Base-by-base conservation (phyloP, 2,888 invertebrate species). In the Dryobotodes eremita region DNA sequence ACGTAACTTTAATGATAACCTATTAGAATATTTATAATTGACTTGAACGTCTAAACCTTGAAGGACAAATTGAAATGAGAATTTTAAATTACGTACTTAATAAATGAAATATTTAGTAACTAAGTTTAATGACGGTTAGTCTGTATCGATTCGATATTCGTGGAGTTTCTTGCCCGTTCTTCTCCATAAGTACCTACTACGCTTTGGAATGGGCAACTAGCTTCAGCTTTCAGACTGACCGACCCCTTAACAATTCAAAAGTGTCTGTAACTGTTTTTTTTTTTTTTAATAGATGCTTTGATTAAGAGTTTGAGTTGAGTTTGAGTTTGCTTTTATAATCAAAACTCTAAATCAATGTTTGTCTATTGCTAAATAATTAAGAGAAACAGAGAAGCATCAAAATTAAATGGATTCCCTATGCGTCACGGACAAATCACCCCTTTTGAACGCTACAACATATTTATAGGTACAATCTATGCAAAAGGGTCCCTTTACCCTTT, bases 1-100 rank as follows among this genome's bases (percentile, higher is more conserved):
- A 13, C 65, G 31, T 71, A 64, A 61, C 15, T 46, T 59, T 23
- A 50, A 62, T 75, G 31, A 48, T 23, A 48, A 53, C 31, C 55
- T 26, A 36, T 70, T 74, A 59, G 15, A 31, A 65, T 82, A 79
- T 79, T 76, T 62, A 70, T 64, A 59, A 73, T 70, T 31, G 70
- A 46, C 76, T 79, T 72, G 8, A 77, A 68, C 48, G 65, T 31
- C 48, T 48, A 59, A 26, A 75, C 66, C 62, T 70, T 75, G 77
- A 83, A 68, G 70, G 68, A 77, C 71, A 83, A 48, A 79, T 70
- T 69, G 4, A 46, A 76, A 86, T 75, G 20, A 64, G 61, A 64
- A 42, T 69, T 64, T 69, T 26, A 26, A 20, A 71, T 83, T 57
- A 73, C 55, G 64, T 53, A 46, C 8, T 46, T 46, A 71, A 71